Conservation (phyloP, 2,113 vertebrate genomes). For the Panthera tigris region DNA sequence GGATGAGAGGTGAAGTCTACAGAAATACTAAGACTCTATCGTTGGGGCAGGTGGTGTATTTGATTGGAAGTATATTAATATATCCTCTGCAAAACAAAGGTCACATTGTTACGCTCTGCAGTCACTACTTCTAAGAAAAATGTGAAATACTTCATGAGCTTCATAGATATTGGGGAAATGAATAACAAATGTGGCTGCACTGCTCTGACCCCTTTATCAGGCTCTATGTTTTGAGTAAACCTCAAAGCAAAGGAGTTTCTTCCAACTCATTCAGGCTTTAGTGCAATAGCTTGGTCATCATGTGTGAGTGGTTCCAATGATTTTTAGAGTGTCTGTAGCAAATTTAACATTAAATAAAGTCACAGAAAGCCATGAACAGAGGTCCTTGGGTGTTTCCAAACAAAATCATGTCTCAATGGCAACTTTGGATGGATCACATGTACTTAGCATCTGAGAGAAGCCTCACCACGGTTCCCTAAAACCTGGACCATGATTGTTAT, state of each 20-base stretch:
- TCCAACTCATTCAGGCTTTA: neutral
- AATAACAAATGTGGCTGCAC: neutral
- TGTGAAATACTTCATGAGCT: neutral
- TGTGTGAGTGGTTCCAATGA: neutral
- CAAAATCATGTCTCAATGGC: neutral
- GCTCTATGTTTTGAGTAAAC: neutral
- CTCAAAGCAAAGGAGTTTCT: neutral
- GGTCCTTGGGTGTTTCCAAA: neutral
- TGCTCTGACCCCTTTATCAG: neutral
- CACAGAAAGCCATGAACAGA: neutral
- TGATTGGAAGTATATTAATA: neutral
- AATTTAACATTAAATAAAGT: neutral
- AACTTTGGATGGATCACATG: neutral
- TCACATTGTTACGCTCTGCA: rapidly evolving
- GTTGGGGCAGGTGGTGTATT: neutral
- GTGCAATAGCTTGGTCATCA: neutral
- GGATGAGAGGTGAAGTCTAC: neutral
- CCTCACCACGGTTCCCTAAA: neutral
- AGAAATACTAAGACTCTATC: neutral
- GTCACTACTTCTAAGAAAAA: neutral
- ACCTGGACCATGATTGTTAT: neutral
- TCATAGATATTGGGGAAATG: neutral
- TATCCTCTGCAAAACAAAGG: neutral
- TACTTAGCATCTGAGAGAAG: neutral
- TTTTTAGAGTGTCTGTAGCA: neutral